Percentiles rank a stretch among this genome's conserved stretches.
These are phyloP conservation scores for Bedellia somnulentella DNA, from an alignment of 2,888 invertebrate genomes.

Conservation along the genomic window DNA sequence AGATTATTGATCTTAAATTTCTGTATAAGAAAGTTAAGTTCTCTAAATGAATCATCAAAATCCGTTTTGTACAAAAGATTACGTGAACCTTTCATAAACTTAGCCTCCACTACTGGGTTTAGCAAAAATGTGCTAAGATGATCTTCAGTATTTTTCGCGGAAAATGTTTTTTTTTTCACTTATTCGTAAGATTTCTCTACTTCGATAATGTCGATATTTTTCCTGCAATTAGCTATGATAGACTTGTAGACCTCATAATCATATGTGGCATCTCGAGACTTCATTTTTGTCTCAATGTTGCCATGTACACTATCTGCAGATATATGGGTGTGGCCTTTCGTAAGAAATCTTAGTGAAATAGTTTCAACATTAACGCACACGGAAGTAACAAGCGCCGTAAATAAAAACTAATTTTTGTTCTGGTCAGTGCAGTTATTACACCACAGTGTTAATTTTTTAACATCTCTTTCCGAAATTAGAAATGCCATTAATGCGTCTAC, in stretches of 20 bases:
- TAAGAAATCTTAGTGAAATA: conserved; percentile 4
- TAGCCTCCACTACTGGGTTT: conserved; percentile 1
- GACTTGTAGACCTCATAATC: conserved; percentile 5
- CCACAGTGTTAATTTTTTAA: not conserved
- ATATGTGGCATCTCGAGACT: conserved; percentile 4
- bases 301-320: conserved; percentile 9
- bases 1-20: no score
- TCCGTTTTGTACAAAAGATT: conserved; percentile 5
- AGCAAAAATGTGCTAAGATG: not conserved
- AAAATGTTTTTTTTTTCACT: not conserved
- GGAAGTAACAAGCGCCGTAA: conserved; percentile 6
- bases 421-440: conserved; percentile 8
- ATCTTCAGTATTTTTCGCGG: not conserved
- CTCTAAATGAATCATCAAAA: conserved; percentile 5
- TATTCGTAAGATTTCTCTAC: not conserved
- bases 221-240: not conserved
- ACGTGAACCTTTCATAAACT: conserved; percentile 5
- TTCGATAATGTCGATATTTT: not conserved
- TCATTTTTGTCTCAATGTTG: conserved; percentile 7
- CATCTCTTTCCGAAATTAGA: conserved; percentile 7
- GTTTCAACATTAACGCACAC: conserved; percentile 5
- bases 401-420: conserved; percentile 10
- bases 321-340: conserved; percentile 9
- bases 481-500: conserved; percentile 9
- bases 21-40: no score